phyloP scores from a whole-genome alignment of 2,113 vertebrate species.

The Etia nguti region DNA sequence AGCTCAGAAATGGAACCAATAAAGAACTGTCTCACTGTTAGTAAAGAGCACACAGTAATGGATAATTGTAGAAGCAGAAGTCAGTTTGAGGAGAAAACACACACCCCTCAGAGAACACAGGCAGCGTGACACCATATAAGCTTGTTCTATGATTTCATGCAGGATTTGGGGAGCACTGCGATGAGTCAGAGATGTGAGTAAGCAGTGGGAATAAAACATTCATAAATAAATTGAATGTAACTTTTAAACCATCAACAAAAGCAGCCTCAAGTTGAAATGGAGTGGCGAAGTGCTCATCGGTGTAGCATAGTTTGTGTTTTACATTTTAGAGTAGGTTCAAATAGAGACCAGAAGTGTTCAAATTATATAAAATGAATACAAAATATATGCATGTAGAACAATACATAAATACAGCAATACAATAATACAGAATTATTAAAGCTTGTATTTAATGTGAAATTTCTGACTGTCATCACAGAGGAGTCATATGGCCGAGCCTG shows the following conservation, averaged over 20 bases:
- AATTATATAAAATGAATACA: neutral
- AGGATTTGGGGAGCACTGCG: slow-evolving; percentile 38
- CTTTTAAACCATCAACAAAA: neutral
- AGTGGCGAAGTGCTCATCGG: neutral
- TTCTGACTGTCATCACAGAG: neutral
- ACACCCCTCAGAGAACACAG: slow-evolving; percentile 2
- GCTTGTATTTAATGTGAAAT: neutral
- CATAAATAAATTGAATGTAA: slow-evolving; percentile 43
- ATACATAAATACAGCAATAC: neutral
- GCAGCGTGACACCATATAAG: slow-evolving; percentile 16
- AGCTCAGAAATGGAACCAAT: neutral
- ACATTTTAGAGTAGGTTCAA: neutral
- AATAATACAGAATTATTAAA: neutral
- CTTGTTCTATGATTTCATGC: slow-evolving; percentile 52
- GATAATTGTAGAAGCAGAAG: neutral
- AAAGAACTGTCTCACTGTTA: neutral
- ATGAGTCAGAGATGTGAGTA: slow-evolving; percentile 54
- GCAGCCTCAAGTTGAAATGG: neutral
- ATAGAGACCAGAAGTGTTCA: neutral
- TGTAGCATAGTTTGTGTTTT: neutral
- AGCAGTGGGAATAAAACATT: slow-evolving; percentile 29
- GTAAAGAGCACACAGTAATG: neutral
- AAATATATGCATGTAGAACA: neutral
- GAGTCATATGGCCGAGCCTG: neutral
- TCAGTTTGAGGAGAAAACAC: slow-evolving; percentile 11